Conservation (phyloP, 1,140 invertebrate species). For the Bombus sibiricus region DNA sequence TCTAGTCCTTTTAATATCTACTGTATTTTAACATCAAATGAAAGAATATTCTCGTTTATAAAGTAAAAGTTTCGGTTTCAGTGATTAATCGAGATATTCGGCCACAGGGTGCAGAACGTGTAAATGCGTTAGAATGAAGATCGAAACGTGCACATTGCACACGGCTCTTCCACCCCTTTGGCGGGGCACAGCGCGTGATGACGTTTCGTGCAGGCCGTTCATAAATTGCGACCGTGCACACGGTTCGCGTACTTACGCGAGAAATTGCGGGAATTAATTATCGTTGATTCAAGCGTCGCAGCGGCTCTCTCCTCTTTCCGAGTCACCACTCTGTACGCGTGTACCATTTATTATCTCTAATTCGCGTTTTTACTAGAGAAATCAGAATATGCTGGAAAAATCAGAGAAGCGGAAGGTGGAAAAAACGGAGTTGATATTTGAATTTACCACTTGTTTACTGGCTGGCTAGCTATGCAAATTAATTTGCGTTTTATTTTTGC, state of each 20-base stretch:
- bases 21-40: not conserved
- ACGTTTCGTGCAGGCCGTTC: constrained; percentile 47
- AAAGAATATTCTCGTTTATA: not conserved
- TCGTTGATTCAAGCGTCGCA: constrained; percentile 37
- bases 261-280: constrained; percentile 50
- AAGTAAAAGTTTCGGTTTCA: not conserved
- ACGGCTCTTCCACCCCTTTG: not conserved
- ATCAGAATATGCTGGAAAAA: not conserved
- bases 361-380: not conserved
- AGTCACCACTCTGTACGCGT: too few relatives aligned
- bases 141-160: constrained; percentile 24
- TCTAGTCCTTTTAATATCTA: not conserved
- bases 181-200: constrained; percentile 4
- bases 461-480: not conserved
- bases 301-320: not conserved
- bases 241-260: constrained; percentile 24
- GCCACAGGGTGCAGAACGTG: not conserved
- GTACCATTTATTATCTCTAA: not conserved
- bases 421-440: not conserved
- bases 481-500: not conserved
- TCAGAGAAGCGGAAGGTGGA: not conserved
- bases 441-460: not conserved
- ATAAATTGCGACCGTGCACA: constrained; percentile 42
- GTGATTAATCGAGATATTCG: not conserved
- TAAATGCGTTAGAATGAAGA: constrained; percentile 40